Evolutionary conservation across 2,888 invertebrate genomes (phyloP).

Genomic region (Caenorhabditis imperialis): DNA sequence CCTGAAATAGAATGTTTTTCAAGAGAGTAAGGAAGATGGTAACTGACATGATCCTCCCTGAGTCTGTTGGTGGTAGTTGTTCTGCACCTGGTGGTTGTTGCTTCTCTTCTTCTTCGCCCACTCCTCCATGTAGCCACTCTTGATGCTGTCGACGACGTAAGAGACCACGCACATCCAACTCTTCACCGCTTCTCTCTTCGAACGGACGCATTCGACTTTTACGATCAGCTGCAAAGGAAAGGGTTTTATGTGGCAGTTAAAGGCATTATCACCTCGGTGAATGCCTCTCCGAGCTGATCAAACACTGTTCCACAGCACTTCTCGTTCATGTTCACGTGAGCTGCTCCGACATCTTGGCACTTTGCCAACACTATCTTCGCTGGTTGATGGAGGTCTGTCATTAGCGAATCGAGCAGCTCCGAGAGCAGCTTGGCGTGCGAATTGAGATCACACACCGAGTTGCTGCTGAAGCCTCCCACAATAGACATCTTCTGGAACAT

Average conservation of each 20-base stretch:
- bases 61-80: neutral
- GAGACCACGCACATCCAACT: conserved; percentile 74
- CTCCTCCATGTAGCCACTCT: conserved; percentile 72
- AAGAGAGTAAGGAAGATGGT: neutral
- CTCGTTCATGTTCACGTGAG: conserved; percentile 71
- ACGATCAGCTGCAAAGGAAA: conserved; percentile 61
- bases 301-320: conserved; percentile 68
- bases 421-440: conserved; percentile 67
- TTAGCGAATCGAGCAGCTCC: conserved; percentile 71
- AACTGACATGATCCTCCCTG: conserved; percentile 27
- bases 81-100: conserved; percentile 33
- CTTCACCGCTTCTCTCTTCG: conserved; percentile 75
- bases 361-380: conserved; percentile 70
- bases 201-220: conserved; percentile 73
- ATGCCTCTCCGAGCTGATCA: conserved; percentile 75
- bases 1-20: conserved; percentile 13
- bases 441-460: conserved; percentile 68
- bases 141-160: conserved; percentile 74
- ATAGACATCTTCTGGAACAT: conserved; percentile 77
- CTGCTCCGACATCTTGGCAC: conserved; percentile 72
- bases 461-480: conserved; percentile 72
- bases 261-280: conserved; percentile 65
- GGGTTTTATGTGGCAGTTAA: neutral
- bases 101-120: conserved; percentile 64
- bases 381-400: conserved; percentile 71